Percentiles rank a stretch among this genome's conserved stretches.
Evolutionary conservation across 2,888 invertebrate species (phyloP).

Genomic region (Ellobium chinense): DNA sequence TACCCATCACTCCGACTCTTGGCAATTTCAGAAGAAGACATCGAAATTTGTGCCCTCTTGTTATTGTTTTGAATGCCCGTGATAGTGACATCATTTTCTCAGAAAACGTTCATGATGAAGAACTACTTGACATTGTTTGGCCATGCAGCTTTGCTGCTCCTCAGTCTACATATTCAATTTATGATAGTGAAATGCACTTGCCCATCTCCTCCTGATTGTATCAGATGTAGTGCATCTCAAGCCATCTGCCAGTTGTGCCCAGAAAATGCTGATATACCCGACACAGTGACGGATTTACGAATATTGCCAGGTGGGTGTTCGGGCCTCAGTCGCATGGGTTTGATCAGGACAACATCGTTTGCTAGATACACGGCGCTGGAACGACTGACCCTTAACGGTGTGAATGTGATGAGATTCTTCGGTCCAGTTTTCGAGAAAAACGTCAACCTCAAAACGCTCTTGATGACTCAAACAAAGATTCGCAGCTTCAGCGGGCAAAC

Average conservation of each 20-base stretch:
- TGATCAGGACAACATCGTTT: neutral
- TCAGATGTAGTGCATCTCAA: neutral
- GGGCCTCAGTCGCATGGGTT: neutral
- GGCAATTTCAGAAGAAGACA: too few relatives aligned
- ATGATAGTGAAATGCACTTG: neutral
- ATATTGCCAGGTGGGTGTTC: neutral
- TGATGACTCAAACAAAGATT: conserved; percentile 4
- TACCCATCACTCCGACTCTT: too few relatives aligned
- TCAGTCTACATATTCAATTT: too few relatives aligned
- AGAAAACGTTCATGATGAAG: too few relatives aligned
- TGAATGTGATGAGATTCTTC: neutral
- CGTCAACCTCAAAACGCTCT: conserved; percentile 7
- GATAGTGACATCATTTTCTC: too few relatives aligned
- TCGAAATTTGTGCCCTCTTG: too few relatives aligned
- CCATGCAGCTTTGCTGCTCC: too few relatives aligned
- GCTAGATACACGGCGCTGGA: neutral
- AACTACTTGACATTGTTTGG: too few relatives aligned
- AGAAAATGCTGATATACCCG: neutral
- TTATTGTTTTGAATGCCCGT: too few relatives aligned
- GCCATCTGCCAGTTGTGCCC: conserved; percentile 19
- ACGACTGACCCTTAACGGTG: neutral
- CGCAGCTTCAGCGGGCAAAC: neutral
- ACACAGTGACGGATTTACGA: conserved; percentile 9
- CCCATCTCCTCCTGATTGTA: neutral
- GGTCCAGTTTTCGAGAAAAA: neutral